Evolutionary conservation across 2,797 vertebrate species (phyloP), one percentile per base, ranked within the genome.

Genomic region (Triplophysa yarkandensis): DNA sequence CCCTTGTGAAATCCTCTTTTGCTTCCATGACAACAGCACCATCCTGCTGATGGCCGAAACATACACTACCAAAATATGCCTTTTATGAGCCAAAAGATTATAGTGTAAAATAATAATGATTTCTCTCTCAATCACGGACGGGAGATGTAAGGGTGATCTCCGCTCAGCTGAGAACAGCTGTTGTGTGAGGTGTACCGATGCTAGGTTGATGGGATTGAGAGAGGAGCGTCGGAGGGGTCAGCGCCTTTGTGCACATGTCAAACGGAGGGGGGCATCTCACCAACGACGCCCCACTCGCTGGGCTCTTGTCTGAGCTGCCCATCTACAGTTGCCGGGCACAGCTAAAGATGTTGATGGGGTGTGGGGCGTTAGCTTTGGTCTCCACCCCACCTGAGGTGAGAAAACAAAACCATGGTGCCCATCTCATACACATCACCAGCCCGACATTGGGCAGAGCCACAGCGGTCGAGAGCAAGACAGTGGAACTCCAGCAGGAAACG

Each of bases 301-400:
- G 77, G 68, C 71, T 83, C 80, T 76, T 78, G 67, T 78, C 79
- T 11, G 70, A 68, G 73, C 60, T 69, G 78, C 80, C 73, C 71
- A 63, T 70, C 71, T 48, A 44, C 4, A 4, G 34, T 19, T 34
- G 41, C 68, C 48, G 52, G 72, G 50, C 13, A 6, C 50, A 27
- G 48, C 71, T 64, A 64, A 74, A 58, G 62, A 74, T 58, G 50
- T 66, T 57, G 46, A 57, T 21, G 21, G 68, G 46, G 62, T 60
- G 50, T 27, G 41, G 61, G 21, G 43, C 27, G 27, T 60, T 61
- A 66, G 64, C 73, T 61, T 68, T 75, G 73, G 64, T 68, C 43
- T 68, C 48, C 55, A 52, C 68, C 68, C 58, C 75, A 65, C 58
- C 67, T 44, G 27, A 46, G 44, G 75, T 67, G 72, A 60, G 64